Percentiles rank a stretch among this genome's conserved stretches.
These are phyloP conservation scores for Heterotis niloticus DNA, from an alignment of 2,113 vertebrate species.

Conservation along the genomic window DNA sequence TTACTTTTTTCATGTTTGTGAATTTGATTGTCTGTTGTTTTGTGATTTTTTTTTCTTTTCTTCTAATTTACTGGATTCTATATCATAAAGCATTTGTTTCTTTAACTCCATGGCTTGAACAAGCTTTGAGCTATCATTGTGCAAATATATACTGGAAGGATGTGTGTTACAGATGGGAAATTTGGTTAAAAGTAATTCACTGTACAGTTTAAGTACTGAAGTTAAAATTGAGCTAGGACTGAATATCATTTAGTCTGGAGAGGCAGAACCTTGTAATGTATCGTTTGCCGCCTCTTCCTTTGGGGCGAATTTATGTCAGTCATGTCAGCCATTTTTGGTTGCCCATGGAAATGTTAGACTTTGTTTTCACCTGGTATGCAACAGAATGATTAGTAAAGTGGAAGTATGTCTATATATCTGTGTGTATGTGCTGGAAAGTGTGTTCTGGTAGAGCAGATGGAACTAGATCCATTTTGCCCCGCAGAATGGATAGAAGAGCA, in stretches of 20 bases:
- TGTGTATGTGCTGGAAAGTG: conserved; percentile 30
- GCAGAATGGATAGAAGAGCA: conserved; percentile 95
- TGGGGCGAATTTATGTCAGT: not conserved
- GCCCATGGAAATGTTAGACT: not conserved
- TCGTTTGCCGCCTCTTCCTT: not conserved
- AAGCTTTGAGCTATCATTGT: not conserved
- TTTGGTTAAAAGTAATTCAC: not conserved
- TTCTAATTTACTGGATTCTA: conserved; percentile 45
- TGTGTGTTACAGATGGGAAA: not conserved
- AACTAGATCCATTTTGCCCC: conserved; percentile 36
- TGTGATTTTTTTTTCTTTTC: conserved; percentile 42
- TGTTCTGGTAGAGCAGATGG: conserved; percentile 2
- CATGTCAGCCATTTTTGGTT: not conserved
- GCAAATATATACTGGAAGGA: not conserved
- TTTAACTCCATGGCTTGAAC: conserved; percentile 6
- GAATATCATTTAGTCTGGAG: not conserved
- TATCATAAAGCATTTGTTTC: conserved; percentile 46
- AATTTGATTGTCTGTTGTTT: conserved; percentile 34
- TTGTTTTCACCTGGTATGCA: too few relatives aligned
- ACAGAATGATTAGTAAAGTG: not conserved
- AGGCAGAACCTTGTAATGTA: not conserved
- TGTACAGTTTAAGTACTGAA: not conserved
- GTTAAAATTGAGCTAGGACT: not conserved
- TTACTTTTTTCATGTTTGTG: conserved; percentile 62
- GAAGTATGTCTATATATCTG: not conserved